phyloP scores from a whole-genome alignment of 2,888 invertebrate genomes.

The Beris chalybata region DNA sequence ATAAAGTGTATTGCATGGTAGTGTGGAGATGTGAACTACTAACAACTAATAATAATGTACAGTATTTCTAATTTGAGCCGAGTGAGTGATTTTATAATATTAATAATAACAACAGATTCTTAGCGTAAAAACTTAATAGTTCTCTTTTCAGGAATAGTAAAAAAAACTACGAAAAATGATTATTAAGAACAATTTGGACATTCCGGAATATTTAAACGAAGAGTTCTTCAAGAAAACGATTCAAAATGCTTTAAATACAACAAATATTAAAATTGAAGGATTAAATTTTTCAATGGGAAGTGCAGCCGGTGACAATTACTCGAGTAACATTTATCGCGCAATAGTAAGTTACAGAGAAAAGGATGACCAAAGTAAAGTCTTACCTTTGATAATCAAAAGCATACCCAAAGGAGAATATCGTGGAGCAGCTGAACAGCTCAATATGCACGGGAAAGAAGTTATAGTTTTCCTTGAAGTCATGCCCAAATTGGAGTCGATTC shows the following conservation, averaged over 20 bases:
- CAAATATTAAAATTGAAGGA: slow-evolving; percentile 49
- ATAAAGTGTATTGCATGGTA: too few species aligned
- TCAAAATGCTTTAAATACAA: slow-evolving; percentile 50
- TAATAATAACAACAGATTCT: too few species aligned
- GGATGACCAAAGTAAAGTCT: slow-evolving; percentile 45
- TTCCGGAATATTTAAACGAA: slow-evolving; percentile 37
- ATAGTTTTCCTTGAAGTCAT: slow-evolving; percentile 56
- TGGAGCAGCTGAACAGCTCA: slow-evolving; percentile 54
- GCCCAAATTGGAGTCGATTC: slow-evolving; percentile 55
- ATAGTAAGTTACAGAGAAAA: slow-evolving; percentile 36
- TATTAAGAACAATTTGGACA: background rate
- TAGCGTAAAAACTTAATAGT: too few species aligned
- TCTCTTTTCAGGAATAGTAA: too few species aligned
- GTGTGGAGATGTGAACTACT: too few species aligned
- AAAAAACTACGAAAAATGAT: background rate
- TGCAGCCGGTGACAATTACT: slow-evolving; percentile 53
- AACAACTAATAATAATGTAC: too few species aligned
- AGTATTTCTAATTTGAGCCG: too few species aligned
- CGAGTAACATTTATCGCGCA: slow-evolving; percentile 52
- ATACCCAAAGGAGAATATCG: slow-evolving; percentile 55
- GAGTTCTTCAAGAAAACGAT: slow-evolving; percentile 51
- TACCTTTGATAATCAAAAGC: slow-evolving; percentile 51
- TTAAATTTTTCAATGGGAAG: slow-evolving; percentile 49
- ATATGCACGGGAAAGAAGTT: slow-evolving; percentile 57
- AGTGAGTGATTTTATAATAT: too few species aligned